These are phyloP conservation scores for Botrylloides violaceus DNA, from an alignment of 23 tunicate species.

Conservation along the genomic window DNA sequence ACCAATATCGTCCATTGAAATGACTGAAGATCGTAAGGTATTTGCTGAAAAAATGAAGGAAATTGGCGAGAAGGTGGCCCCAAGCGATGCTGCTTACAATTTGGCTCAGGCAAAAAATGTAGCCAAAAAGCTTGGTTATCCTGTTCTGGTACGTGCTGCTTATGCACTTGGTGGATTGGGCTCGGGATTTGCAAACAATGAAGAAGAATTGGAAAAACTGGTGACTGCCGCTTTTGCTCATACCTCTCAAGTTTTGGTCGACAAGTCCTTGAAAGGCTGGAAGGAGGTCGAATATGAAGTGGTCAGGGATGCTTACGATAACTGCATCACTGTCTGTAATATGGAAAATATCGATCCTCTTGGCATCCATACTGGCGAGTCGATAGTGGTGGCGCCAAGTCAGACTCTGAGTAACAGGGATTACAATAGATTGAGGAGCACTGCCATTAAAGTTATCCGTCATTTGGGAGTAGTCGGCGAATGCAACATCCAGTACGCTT, in stretches of 20 bases:
- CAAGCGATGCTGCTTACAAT: constrained; percentile 78
- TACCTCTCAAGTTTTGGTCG: constrained; percentile 77
- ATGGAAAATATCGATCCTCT: constrained; percentile 96
- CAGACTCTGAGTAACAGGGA: constrained; percentile 77
- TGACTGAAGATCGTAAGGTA: constrained; percentile 83
- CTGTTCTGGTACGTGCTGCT: constrained; percentile 83
- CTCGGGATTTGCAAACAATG: constrained; percentile 79
- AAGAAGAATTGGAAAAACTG: constrained; percentile 37
- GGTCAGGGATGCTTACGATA: constrained; percentile 82
- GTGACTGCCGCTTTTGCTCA: constrained; percentile 78
- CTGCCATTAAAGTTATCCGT: constrained; percentile 77
- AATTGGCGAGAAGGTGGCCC: constrained; percentile 89
- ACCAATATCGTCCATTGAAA: constrained; percentile 77
- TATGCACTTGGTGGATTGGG: constrained; percentile 92
- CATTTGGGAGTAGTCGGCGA: constrained; percentile 85
- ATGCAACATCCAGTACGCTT: constrained; percentile 89
- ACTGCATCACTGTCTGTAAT: constrained; percentile 93
- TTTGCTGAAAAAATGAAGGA: constrained; percentile 80
- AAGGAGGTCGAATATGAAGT: constrained; percentile 95
- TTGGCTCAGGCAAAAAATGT: constrained; percentile 56
- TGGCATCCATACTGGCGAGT: constrained; percentile 95
- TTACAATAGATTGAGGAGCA: constrained; percentile 69
- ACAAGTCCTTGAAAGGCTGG: constrained; percentile 94
- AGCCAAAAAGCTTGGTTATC: constrained; percentile 66
- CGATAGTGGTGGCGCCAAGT: constrained; percentile 91